phyloP scores from a whole-genome alignment of 1,140 invertebrate species.

The Drosophila sp. region DNA sequence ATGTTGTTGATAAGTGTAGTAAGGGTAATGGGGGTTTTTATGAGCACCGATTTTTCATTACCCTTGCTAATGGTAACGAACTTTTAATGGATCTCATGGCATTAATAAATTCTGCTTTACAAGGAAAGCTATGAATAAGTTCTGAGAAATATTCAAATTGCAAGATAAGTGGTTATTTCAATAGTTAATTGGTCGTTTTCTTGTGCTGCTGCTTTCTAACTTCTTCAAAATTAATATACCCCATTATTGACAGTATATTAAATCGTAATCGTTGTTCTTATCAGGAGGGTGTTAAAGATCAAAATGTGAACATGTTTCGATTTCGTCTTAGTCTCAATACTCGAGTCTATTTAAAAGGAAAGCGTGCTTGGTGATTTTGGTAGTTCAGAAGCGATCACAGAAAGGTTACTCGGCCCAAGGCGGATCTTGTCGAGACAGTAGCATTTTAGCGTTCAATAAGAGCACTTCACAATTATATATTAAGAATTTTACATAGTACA shows the following conservation, averaged over 20 bases:
- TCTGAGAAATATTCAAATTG: too few species aligned
- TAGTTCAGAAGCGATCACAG: conserved; percentile 11
- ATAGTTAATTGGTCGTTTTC: too few species aligned
- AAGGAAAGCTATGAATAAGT: too few species aligned
- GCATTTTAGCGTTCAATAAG: conserved; percentile 34
- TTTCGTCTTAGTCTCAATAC: conserved; percentile 53
- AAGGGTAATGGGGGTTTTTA: conserved; percentile 24
- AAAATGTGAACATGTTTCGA: conserved; percentile 52
- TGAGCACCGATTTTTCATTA: conserved; percentile 41
- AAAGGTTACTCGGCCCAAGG: conserved; percentile 16
- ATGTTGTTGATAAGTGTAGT: conserved; percentile 62
- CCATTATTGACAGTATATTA: not conserved
- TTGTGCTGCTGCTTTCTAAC: too few species aligned
- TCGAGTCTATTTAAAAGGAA: conserved; percentile 39
- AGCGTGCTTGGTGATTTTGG: conserved; percentile 37
- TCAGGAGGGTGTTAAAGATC: conserved; percentile 56
- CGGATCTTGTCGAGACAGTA: conserved; percentile 35
- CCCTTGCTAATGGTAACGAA: not conserved
- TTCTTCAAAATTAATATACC: not conserved
- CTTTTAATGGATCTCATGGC: too few species aligned
- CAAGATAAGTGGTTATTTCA: too few species aligned
- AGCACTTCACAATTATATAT: conserved; percentile 24
- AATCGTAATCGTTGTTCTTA: conserved; percentile 36
- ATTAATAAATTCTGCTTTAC: too few species aligned
- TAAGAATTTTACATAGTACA: conserved; percentile 11